Evolutionary conservation across 2,888 invertebrate genomes (phyloP).

Genomic region (Ecdyonurus torrentis): DNA sequence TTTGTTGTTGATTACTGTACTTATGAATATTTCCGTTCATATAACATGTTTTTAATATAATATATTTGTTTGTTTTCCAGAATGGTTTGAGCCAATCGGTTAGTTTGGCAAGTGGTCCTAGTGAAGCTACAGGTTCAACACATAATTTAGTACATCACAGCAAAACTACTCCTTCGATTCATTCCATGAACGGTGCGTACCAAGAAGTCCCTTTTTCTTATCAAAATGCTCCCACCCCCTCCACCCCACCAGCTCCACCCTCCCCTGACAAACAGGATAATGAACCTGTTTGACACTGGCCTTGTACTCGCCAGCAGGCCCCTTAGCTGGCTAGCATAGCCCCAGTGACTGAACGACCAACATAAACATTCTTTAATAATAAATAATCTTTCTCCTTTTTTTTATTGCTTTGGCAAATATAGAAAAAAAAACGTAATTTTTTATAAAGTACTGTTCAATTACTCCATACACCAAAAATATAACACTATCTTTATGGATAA

Average conservation of each 20-base stretch:
- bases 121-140: constrained; percentile 24
- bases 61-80: too few species aligned
- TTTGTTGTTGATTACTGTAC: background rate
- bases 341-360: too few species aligned
- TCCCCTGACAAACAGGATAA: constrained; percentile 4
- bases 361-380: too few species aligned
- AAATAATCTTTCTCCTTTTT: too few species aligned
- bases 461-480: too few species aligned
- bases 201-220: background rate
- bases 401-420: too few species aligned
- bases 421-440: too few species aligned
- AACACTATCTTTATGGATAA: too few species aligned
- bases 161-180: constrained; percentile 17
- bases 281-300: background rate
- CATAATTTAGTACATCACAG: constrained; percentile 21
- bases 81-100: constrained; percentile 13
- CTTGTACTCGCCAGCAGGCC: background rate
- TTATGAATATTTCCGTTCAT: background rate
- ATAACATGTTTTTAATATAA: too few species aligned
- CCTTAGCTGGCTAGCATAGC: background rate
- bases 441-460: too few species aligned
- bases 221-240: constrained; percentile 4
- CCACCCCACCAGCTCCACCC: constrained; percentile 6
- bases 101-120: constrained; percentile 12
- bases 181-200: constrained; percentile 26